Base-by-base conservation (phyloP, 1,140 invertebrate species). In the Papilio polytes region DNA sequence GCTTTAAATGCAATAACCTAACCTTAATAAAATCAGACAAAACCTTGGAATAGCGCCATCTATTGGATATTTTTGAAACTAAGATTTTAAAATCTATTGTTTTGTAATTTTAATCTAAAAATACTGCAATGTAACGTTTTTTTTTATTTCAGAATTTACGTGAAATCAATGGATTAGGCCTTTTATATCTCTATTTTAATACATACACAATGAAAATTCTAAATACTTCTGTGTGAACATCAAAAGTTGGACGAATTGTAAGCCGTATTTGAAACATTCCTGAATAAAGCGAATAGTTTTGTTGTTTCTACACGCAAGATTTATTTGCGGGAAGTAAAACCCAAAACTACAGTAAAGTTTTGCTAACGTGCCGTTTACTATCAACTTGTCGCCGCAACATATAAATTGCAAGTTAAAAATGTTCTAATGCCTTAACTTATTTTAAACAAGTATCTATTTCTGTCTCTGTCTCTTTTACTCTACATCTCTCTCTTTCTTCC, bases 311-410 rank as follows among this genome's bases (percentile, higher is more conserved):
- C 59, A 26, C 59, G 59, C 22, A 31, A 66, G 59, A 66, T 66
- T 66, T 66, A 66, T 66, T 66, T 66, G 59, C 13, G 59, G 22
- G 18, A 13, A 22, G 6, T 22, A 59, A 59, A 66, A 66, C 22
- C 59, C 22, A 31, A 66, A 63, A 13, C 59, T 66, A 66, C 12
- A 66, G 59, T 66, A 66, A 66, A 66, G 59, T 66, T 66, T 66
- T 66, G 22, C 22, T 66, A 66, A 66, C 22, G 59, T 66, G 59
- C 22, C 22, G 12, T 66, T 66, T 66, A 26, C 22, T 66, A 66
- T 66, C 59, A 66, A 66, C 2, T 9, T 66, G 22, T 66, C 59
- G 31, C 36, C 56, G 56, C 56, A 59, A 22, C 18, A 66, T 22
- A 66, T 26, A 66, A 66, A 66, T 66, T 66, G 22, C 59, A 66